Conservation (phyloP, 2,888 invertebrate genomes). For the Watsonalla binaria region DNA sequence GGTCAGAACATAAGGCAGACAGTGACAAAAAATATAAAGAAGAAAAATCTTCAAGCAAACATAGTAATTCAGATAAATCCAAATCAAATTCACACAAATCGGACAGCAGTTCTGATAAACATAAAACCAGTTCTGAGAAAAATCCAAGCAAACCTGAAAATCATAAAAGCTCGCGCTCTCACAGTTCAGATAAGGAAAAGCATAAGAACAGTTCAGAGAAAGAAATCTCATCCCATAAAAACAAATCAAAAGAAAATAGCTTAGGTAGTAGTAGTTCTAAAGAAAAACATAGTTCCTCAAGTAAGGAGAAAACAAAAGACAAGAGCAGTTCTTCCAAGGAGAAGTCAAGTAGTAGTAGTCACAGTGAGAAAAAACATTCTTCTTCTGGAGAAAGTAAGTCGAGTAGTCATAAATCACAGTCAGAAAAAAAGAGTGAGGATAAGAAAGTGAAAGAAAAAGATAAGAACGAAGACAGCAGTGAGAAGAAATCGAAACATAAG, state of each 20-base stretch:
- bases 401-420: constrained; percentile 40
- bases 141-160: constrained; percentile 15
- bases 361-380: constrained; percentile 55
- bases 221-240: constrained; percentile 27
- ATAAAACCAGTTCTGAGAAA: constrained; percentile 18
- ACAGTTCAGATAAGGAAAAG: constrained; percentile 28
- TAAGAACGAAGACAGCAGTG: constrained; percentile 27
- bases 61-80: constrained; percentile 31
- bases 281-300: constrained; percentile 58
- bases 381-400: constrained; percentile 49
- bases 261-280: constrained; percentile 50
- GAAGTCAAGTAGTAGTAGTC: constrained; percentile 52
- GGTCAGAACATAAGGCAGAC: constrained; percentile 16
- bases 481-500: constrained; percentile 54
- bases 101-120: constrained; percentile 33
- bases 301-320: constrained; percentile 58
- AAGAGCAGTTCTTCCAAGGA: constrained; percentile 59
- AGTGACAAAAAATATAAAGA: constrained; percentile 40
- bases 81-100: constrained; percentile 31
- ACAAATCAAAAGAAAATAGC: constrained; percentile 40
- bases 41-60: constrained; percentile 26
- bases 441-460: background rate
- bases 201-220: constrained; percentile 39
- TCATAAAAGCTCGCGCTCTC: constrained; percentile 11
- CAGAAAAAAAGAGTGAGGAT: constrained; percentile 31